phyloP scores from a whole-genome alignment of 2,113 vertebrate genomes.

The Dolichotis patagonum region DNA sequence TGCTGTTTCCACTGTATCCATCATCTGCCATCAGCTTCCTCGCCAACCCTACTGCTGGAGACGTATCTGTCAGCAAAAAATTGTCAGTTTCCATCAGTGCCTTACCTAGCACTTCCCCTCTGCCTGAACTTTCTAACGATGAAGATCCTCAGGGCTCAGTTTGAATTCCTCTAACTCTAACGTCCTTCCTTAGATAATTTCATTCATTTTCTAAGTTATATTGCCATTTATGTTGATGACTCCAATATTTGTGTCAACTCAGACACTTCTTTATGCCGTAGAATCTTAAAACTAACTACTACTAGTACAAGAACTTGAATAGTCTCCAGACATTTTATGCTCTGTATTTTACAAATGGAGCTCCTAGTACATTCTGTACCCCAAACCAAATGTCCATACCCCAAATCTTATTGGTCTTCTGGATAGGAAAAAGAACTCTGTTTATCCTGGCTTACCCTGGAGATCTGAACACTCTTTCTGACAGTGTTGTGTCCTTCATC shows the following conservation, averaged over 20 bases:
- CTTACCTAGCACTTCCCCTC: not conserved
- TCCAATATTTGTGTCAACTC: not conserved
- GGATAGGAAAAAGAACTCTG: not conserved
- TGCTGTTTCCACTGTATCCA: not conserved
- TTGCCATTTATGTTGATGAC: not conserved
- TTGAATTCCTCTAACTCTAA: not conserved
- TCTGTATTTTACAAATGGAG: not conserved
- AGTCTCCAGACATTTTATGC: not conserved
- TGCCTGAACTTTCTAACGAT: not conserved
- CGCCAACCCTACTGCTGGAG: not conserved
- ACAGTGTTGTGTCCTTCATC: not conserved
- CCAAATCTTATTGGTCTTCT: not conserved
- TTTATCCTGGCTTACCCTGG: not conserved
- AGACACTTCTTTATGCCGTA: not conserved
- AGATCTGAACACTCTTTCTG: not conserved
- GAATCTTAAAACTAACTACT: not conserved
- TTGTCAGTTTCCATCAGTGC: not conserved
- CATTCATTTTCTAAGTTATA: not conserved
- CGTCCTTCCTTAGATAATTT: not conserved
- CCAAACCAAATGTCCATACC: not conserved
- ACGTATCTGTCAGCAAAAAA: not conserved
- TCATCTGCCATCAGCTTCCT: fast-evolving
- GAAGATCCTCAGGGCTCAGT: not conserved
- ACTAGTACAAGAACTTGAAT: not conserved
- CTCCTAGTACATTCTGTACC: not conserved